Evolutionary conservation across 92 coral and sea anemone genomes (phyloP), one percentile per base, ranked within the genome.

Genomic region (Zoanthus gigantus): DNA sequence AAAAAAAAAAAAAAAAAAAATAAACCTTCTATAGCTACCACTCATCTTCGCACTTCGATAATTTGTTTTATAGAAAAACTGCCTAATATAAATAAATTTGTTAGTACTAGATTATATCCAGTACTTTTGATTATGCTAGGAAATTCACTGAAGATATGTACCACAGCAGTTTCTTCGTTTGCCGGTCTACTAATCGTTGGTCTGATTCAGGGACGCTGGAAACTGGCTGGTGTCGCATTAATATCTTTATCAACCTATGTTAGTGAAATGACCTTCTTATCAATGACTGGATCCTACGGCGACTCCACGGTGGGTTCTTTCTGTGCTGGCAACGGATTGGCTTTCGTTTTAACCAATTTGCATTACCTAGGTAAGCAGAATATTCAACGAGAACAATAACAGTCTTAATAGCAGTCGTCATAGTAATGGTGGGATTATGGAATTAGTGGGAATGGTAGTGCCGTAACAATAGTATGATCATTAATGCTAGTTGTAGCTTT

Each of bases 201-300:
- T 31, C 8, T 72, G 53, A 50, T 44, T 9, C 48, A 37, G 31
- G 76, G 48, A 9, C 48, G 3, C 12, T 34, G 76, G n/a, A 72
- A 72, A 30, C 76, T 72, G 8, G 76, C 48, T 30, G 76, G 76
- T 16, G 48, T 72, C 76, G 76, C 52, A 32, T 72, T 72, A 18
- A 72, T 72, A 32, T 72, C 76, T 17, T 11, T 44, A 32, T 31
- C 76, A 10, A 30, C 48, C 7, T 72, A 16, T 9, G 15, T 72
- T 72, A 14, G 76, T 11, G 76, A 32, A 32, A 34, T 72, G 76
- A 72, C 76, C 48, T 72, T 72, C n/a, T 37, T 31, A 32, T 6
- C 76, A 44, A 16, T 72, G 48, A 72, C 76, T 72, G 76, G 48
- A 3, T 72, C 37, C 17, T 72, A 72, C 76, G 48, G 37, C 18